Evolutionary conservation across 2,113 vertebrate species (phyloP).

Genomic region (Sylvietta virens): DNA sequence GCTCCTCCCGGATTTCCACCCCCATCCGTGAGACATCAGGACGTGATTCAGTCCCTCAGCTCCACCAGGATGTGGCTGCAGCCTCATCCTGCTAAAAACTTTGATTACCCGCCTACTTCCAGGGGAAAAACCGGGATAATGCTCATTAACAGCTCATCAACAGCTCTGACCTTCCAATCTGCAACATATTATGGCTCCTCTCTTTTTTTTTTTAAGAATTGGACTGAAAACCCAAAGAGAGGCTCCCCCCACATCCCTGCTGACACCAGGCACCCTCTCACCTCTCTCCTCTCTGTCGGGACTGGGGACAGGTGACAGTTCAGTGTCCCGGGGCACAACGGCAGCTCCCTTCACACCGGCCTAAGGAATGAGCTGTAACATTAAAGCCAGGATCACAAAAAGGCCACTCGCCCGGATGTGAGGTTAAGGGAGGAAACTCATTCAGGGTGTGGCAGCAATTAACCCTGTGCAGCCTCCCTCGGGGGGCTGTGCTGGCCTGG

Average conservation of each 20-base stretch:
- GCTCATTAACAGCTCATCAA: background rate
- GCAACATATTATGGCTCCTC: background rate
- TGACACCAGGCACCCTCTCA: background rate
- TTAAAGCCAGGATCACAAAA: background rate
- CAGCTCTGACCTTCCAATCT: background rate
- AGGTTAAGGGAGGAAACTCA: background rate
- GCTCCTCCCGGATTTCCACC: background rate
- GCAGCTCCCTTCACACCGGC: background rate
- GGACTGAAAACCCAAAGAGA: background rate
- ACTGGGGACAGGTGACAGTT: background rate
- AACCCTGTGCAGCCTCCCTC: background rate
- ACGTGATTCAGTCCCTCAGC: background rate
- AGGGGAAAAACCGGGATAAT: background rate
- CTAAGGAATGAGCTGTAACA: background rate
- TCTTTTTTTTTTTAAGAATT: rapidly evolving
- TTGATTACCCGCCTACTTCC: background rate
- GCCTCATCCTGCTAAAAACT: background rate
- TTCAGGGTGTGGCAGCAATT: background rate
- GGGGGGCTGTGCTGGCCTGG: background rate
- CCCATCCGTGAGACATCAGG: background rate
- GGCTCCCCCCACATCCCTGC: rapidly evolving
- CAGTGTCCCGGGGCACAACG: background rate
- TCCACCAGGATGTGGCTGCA: background rate
- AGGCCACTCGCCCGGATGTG: rapidly evolving
- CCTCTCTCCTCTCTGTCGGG: background rate